Evolutionary conservation across 2,888 invertebrate genomes (phyloP).

Genomic region (Invenusta paracnida): DNA sequence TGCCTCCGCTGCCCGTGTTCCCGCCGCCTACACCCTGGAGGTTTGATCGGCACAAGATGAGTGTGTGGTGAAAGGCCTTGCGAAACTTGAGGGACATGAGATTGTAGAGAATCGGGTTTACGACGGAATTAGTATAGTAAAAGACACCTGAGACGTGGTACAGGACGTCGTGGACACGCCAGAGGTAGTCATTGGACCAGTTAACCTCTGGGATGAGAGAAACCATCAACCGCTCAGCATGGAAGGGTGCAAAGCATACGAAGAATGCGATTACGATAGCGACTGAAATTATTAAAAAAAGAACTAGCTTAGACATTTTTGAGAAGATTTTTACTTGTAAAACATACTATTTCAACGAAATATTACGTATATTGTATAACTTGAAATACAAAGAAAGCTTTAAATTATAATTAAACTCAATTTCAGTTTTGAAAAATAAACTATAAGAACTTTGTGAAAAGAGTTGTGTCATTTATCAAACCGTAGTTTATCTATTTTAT

Average conservation of each 20-base stretch:
- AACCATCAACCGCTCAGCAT: conserved; percentile 36
- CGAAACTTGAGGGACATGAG: conserved; percentile 40
- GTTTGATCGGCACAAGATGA: not conserved
- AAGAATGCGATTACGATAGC: conserved; percentile 37
- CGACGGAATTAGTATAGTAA: conserved; percentile 37
- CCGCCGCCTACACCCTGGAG: not conserved
- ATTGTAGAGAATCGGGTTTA: conserved; percentile 41
- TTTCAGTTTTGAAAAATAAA: too few relatives aligned
- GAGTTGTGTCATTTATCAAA: too few relatives aligned
- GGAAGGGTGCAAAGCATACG: conserved; percentile 36
- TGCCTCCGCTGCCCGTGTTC: not conserved
- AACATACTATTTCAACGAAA: too few relatives aligned
- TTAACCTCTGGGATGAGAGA: conserved; percentile 30
- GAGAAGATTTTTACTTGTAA: too few relatives aligned
- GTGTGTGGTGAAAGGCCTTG: conserved; percentile 33
- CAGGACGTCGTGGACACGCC: conserved; percentile 35
- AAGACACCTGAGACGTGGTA: conserved; percentile 38
- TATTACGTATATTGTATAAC: too few relatives aligned
- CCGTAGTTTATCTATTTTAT: too few relatives aligned
- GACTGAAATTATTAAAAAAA: not conserved
- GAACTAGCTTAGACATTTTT: too few relatives aligned
- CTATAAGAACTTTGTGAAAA: too few relatives aligned
- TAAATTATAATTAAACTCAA: too few relatives aligned
- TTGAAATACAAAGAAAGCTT: too few relatives aligned
- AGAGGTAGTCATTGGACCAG: conserved; percentile 28